Evolutionary conservation across 2,888 invertebrate genomes (phyloP), one percentile per base, ranked within the genome.

Genomic region (Entomobrya multifasciata): DNA sequence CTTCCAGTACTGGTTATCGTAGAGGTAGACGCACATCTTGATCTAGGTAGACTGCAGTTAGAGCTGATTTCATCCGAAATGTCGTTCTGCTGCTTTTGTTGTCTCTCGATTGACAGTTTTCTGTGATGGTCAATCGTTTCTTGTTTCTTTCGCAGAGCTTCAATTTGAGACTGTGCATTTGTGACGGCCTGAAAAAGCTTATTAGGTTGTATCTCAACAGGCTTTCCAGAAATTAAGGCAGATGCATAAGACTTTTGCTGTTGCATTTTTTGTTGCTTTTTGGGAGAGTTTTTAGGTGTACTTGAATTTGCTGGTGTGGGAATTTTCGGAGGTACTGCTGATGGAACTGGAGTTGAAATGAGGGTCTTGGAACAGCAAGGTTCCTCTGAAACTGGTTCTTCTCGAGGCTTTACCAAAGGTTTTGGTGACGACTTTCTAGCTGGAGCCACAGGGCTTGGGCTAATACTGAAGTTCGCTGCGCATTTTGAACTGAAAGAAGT

Each of bases 381-480:
- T 8, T 36, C 36, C 36, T 36, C 36, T 36, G n/a, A n/a, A n/a
- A 6, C 36, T 36, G 36, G 36, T n/a, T n/a, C n/a, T n/a, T n/a
- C n/a, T n/a, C n/a, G n/a, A n/a, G n/a, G 36, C 36, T 36, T 4
- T 36, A 36, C 36, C 8, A 47, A 8, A 13, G 49, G 44, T 20
- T 55, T 41, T 17, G 47, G 47, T 20, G 65, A 47, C 0, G 60
- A 44, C 15, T 55, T 30, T 1, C 47, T 62, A 11, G 8, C 15
- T 25, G 4, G 65, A 30, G 4, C 80, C n/a, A n/a, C n/a, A n/a
- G n/a, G n/a, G n/a, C n/a, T n/a, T 1, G 80, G 80, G 41, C 67
- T 70, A 22, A 80, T 11, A 25, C 55, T 10, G 44, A 80, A 80
- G n/a, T 80, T 80, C 8, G 80, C 80, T 11, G 80, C 80, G n/a